Evolutionary conservation across 2,113 vertebrate genomes (phyloP).

Genomic region (Aldabrachelys gigantea): DNA sequence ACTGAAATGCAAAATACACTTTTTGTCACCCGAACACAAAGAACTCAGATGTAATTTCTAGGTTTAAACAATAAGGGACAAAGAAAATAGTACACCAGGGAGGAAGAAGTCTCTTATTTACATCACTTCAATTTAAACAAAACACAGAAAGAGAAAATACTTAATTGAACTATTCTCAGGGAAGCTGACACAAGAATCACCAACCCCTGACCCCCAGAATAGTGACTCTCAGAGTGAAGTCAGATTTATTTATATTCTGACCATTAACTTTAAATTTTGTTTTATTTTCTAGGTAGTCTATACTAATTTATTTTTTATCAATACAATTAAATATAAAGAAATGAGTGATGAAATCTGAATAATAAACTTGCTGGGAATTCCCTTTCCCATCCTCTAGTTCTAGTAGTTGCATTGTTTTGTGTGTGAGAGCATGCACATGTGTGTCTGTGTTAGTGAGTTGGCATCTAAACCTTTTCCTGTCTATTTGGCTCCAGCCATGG

Average conservation of each 20-base stretch:
- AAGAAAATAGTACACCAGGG: constrained; percentile 41
- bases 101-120: constrained; percentile 55
- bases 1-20: constrained; percentile 62
- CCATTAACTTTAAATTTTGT: neutral
- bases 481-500: neutral
- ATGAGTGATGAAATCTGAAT: neutral
- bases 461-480: neutral
- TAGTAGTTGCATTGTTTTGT: neutral
- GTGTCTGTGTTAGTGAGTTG: neutral
- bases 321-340: neutral
- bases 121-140: constrained; percentile 12
- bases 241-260: constrained; percentile 11
- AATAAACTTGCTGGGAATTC: neutral
- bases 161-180: neutral
- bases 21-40: constrained; percentile 53
- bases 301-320: neutral
- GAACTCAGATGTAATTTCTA: constrained; percentile 52
- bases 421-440: neutral
- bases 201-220: neutral
- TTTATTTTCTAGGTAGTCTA: neutral
- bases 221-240: neutral
- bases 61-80: constrained; percentile 51
- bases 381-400: neutral
- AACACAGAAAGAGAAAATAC: constrained; percentile 7
- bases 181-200: constrained; percentile 25